phyloP scores from a whole-genome alignment of 2,113 vertebrate genomes.

The Cryptotis parvus region DNA sequence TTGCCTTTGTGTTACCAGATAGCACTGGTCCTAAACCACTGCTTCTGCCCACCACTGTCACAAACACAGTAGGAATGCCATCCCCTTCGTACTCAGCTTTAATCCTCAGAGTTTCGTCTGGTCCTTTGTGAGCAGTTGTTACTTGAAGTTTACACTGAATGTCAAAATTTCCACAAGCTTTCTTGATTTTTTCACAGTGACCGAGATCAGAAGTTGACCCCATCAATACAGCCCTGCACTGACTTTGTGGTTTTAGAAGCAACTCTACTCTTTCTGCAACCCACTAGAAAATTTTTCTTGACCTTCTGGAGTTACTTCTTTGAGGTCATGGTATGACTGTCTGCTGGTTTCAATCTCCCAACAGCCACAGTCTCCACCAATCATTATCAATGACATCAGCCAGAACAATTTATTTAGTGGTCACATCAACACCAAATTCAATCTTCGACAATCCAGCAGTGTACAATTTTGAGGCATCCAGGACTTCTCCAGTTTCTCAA shows the following conservation, averaged over 20 bases:
- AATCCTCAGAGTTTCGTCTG: slow-evolving; percentile 97
- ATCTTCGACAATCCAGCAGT: slow-evolving; percentile 99
- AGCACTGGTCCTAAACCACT: slow-evolving; percentile 97
- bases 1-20: slow-evolving; percentile 98
- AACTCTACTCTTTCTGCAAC: slow-evolving; percentile 97
- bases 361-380: slow-evolving; percentile 98
- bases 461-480: slow-evolving; percentile 97
- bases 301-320: slow-evolving; percentile 99
- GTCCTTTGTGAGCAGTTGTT: slow-evolving; percentile 98
- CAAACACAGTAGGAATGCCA: slow-evolving; percentile 95
- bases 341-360: slow-evolving; percentile 96
- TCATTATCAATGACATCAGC: slow-evolving; percentile 99
- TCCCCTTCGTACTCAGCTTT: slow-evolving; percentile 99
- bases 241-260: slow-evolving; percentile 91
- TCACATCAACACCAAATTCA: slow-evolving; percentile 96
- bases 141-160: slow-evolving; percentile 94
- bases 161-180: slow-evolving; percentile 92
- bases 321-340: slow-evolving; percentile 97
- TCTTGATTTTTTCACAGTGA: slow-evolving; percentile 95
- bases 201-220: slow-evolving; percentile 94
- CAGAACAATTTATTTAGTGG: slow-evolving; percentile 95
- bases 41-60: slow-evolving; percentile 97
- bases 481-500: slow-evolving; percentile 96
- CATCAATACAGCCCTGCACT: slow-evolving; percentile 95
- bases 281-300: slow-evolving; percentile 99